Evolutionary conservation across 2,888 invertebrate genomes (phyloP).

Genomic region (Cephus runcator): DNA sequence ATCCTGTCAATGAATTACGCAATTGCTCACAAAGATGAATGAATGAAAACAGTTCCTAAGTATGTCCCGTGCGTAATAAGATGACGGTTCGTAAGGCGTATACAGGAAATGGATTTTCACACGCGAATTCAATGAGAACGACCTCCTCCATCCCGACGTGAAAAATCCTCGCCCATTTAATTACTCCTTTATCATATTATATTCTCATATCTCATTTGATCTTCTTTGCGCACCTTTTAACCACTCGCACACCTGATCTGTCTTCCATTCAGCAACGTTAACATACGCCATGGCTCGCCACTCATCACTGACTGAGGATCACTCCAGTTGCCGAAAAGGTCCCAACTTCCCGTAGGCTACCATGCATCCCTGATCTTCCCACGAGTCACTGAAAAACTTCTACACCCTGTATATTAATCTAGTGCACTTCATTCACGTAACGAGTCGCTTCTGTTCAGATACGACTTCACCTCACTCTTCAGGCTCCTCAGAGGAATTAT

Average conservation of each 20-base stretch:
- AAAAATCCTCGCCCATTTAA: slow-evolving; percentile 90
- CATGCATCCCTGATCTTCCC: neutral
- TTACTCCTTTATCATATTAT: slow-evolving; percentile 78
- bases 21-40: slow-evolving; percentile 16
- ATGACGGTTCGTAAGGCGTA: slow-evolving; percentile 8
- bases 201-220: neutral
- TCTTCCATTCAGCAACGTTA: slow-evolving; percentile 89
- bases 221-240: slow-evolving; percentile 75
- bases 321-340: neutral
- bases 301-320: slow-evolving; percentile 6
- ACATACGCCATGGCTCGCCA: slow-evolving; percentile 76
- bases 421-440: neutral
- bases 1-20: slow-evolving; percentile 20
- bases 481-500: neutral
- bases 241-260: slow-evolving; percentile 92
- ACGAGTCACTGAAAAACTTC: neutral
- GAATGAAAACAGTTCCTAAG: slow-evolving; percentile 9
- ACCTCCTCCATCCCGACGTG: slow-evolving; percentile 71
- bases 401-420: neutral
- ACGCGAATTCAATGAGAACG: neutral
- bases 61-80: slow-evolving; percentile 11
- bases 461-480: neutral
- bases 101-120: slow-evolving; percentile 28
- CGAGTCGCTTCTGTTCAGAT: neutral
- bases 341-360: neutral